Evolutionary conservation across 2,888 invertebrate species (phyloP), one percentile per base, ranked within the genome.

Genomic region (Coenonympha glycerion): DNA sequence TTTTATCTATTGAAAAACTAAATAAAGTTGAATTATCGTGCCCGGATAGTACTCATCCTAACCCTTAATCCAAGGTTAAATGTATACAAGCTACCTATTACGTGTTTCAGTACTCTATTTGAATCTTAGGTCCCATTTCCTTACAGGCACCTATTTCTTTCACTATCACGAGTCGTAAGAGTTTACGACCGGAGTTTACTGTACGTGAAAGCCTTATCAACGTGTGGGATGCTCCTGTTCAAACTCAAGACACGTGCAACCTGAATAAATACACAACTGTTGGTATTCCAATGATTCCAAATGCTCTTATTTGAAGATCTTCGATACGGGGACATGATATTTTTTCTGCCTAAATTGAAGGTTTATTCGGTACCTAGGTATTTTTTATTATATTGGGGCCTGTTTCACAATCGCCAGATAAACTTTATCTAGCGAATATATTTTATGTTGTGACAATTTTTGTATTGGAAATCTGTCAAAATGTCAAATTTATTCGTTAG

Each of bases 241-340:
- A 22, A 15, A 39, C 39, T 24, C 39, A 9, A 22, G 24, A 24
- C 39, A 39, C 39, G 39, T 24, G 22, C 39, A 24, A 3, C 15
- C 24, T 9, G 22, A 22, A 39, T 24, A 39, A 39, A 39, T 11
- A 15, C 24, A 22, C 22, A 9, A 24, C 22, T 24, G 37, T 39
- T 22, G 39, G 39, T 22, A 39, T 39, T 39, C 24, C 39, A 22
- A 22, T 39, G 39, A 24, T 24, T 24, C 39, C 15, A 22, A 39
- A 39, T 39, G 39, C 15, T 24, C 39, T 15, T 24, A 19, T 36
- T 36, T 36, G 19, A 36, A 36, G 11, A 19, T 36, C 3, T 11
- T 16, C 9, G 36, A 36, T 19, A 19, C 3, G 36, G 36, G 36
- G 19, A 36, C 3, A 19, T 6, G n/a, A 16, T 33, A 33, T 33